Base-by-base conservation (phyloP, 2,113 vertebrate species). In the Pogona vitticeps region DNA sequence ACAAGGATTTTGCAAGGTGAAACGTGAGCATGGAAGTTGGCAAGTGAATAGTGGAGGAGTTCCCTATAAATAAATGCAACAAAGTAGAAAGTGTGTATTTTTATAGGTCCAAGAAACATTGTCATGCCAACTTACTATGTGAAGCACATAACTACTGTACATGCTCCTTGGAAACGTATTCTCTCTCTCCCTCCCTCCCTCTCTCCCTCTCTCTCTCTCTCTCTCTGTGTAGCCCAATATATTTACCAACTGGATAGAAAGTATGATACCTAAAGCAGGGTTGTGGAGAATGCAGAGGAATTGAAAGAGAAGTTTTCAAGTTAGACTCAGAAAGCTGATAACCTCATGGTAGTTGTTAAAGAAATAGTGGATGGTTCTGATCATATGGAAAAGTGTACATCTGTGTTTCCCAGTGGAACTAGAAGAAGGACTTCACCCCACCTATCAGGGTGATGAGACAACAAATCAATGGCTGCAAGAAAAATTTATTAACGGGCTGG, bases 401-500 rank as follows among this genome's bases (percentile, higher is more conserved):
- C 31, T 81, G 80, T 68, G 46, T n/a, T 68, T 12, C 10, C 40
- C 40, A 46, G 31, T 38, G 14, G 26, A 81, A 52, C 65, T 28
- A 68, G 40, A 81, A 42, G 8, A 40, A 67, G 40, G 79, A 80
- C 21, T 42, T n/a, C 28, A 28, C 46, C 46, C 80, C 63, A 21
- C 18, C 18, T 14, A 81, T 17, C 40, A 33, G 63, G 36, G 26
- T 56, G 31, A 70, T 71, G n/a, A 70, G 13, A n/a, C 31, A 56
- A 56, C 65, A 71, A 82, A 71, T 70, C 52, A 33, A 56, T 70
- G 46, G 12, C n/a, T 68, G 42, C 42, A 82, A 56, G 67, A 56
- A 82, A 70, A 31, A 82, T 82, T 82, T 82, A 82, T 84, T 84
- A 84, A 46, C 10, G 20, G 63, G 13, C 58, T 21, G 2, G 58